Conservation (phyloP, 2,888 invertebrate genomes). For the Merodon equestris region DNA sequence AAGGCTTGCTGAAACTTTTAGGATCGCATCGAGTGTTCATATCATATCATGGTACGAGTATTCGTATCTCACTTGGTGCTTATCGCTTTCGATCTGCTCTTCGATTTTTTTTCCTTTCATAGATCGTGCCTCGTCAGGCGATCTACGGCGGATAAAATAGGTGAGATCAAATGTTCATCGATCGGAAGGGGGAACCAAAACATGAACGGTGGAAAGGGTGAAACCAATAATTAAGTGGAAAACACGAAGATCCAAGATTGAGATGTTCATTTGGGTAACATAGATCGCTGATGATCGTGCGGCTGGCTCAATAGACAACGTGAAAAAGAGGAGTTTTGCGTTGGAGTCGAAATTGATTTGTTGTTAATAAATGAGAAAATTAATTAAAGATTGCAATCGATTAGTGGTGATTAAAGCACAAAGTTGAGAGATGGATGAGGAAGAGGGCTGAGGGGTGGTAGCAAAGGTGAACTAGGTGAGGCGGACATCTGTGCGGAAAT, state of each 20-base stretch:
- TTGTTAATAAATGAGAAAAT: constrained; percentile 53
- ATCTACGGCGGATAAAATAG: not conserved
- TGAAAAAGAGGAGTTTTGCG: constrained; percentile 55
- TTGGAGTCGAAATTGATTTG: constrained; percentile 61
- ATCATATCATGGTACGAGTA: not conserved
- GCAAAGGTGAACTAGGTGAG: no score
- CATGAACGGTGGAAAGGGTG: not conserved
- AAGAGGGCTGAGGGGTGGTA: no score
- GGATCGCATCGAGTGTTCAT: no score
- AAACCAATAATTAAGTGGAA: constrained; percentile 39
- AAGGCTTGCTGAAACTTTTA: constrained; percentile 15
- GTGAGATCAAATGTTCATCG: constrained; percentile 52
- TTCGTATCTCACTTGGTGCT: constrained; percentile 17
- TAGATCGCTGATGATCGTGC: constrained; percentile 15
- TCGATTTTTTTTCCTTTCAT: constrained; percentile 22
- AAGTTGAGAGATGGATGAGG: constrained; percentile 2
- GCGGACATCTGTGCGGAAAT: no score
- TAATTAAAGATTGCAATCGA: constrained; percentile 55
- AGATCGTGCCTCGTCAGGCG: constrained; percentile 40
- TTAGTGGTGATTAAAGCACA: constrained; percentile 20
- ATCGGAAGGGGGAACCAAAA: constrained; percentile 26
- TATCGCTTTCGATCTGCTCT: constrained; percentile 29
- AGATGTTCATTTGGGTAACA: constrained; percentile 23
- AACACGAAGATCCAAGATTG: constrained; percentile 30
- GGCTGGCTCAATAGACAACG: constrained; percentile 18